Conservation (phyloP, 2,797 vertebrate species). For the Uromys caudimaculatus region DNA sequence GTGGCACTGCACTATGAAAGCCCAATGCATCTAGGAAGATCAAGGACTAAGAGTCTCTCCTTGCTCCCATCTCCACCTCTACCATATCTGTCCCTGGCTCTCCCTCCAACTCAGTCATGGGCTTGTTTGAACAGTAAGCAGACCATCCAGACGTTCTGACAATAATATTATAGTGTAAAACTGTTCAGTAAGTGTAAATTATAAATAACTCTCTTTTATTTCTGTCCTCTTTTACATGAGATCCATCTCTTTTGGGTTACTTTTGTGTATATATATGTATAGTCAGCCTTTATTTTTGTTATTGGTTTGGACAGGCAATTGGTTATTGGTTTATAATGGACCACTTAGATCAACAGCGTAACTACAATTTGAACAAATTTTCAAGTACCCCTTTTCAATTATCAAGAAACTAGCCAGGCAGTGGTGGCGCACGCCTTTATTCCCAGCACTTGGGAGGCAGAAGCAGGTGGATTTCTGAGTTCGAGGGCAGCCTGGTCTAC, state of each 20-base stretch:
- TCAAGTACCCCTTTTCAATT: not conserved
- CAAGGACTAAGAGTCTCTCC: rapidly evolving
- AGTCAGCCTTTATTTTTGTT: constrained; percentile 2
- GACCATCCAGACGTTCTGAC: not conserved
- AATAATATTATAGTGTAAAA: not conserved
- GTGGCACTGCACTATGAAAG: not conserved
- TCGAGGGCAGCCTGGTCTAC: too few species aligned
- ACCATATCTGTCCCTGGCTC: not conserved
- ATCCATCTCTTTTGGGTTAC: not conserved
- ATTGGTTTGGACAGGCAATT: not conserved
- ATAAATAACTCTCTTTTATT: not conserved
- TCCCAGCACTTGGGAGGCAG: too few species aligned
- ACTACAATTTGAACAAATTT: constrained; percentile 23
- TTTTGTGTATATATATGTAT: not conserved
- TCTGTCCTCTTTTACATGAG: not conserved
- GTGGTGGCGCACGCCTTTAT: too few species aligned
- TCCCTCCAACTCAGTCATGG: not conserved
- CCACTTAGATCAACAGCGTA: not conserved
- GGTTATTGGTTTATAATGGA: not conserved
- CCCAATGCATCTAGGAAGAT: not conserved
- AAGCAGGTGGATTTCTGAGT: too few species aligned
- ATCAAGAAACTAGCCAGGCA: constrained; percentile 5
- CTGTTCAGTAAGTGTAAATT: constrained; percentile 48
- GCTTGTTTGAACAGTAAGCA: not conserved
- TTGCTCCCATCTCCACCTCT: not conserved